Percentiles rank a stretch among this genome's conserved stretches.
phyloP scores from a whole-genome alignment of 2,113 vertebrate genomes.

The Antennarius striatus region DNA sequence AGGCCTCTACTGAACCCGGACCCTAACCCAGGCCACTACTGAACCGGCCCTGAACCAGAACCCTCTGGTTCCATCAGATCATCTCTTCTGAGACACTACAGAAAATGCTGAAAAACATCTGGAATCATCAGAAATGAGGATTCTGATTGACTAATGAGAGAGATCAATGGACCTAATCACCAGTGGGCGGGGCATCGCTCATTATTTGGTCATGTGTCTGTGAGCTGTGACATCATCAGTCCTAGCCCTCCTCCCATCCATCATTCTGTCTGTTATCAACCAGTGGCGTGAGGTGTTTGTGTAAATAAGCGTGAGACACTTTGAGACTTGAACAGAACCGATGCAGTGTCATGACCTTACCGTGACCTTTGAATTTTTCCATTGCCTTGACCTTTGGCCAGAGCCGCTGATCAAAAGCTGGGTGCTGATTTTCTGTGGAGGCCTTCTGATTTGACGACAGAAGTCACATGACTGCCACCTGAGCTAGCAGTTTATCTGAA shows the following conservation, averaged over 20 bases:
- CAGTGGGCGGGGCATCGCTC: background rate
- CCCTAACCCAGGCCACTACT: too few relatives aligned
- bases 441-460: background rate
- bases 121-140: background rate
- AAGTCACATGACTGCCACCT: too few relatives aligned
- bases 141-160: conserved; percentile 23
- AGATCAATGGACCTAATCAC: conserved; percentile 2
- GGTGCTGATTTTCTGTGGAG: background rate
- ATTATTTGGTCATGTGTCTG: conserved; percentile 31
- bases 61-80: too few relatives aligned
- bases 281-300: conserved; percentile 13
- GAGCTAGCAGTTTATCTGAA: too few relatives aligned
- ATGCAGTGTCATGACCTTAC: conserved; percentile 52
- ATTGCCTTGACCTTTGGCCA: conserved; percentile 66
- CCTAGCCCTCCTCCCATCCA: conserved; percentile 37
- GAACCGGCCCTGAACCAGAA: too few relatives aligned
- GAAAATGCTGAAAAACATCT: too few relatives aligned
- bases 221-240: conserved; percentile 23
- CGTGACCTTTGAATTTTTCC: conserved; percentile 53
- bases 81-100: too few relatives aligned
- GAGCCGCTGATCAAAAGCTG: conserved; percentile 40
- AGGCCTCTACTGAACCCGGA: too few relatives aligned
- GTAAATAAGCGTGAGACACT: conserved; percentile 26
- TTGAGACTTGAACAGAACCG: conserved; percentile 31
- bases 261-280: conserved; percentile 33